phyloP scores from a whole-genome alignment of 2,888 invertebrate genomes.

The Coenonympha arcania region DNA sequence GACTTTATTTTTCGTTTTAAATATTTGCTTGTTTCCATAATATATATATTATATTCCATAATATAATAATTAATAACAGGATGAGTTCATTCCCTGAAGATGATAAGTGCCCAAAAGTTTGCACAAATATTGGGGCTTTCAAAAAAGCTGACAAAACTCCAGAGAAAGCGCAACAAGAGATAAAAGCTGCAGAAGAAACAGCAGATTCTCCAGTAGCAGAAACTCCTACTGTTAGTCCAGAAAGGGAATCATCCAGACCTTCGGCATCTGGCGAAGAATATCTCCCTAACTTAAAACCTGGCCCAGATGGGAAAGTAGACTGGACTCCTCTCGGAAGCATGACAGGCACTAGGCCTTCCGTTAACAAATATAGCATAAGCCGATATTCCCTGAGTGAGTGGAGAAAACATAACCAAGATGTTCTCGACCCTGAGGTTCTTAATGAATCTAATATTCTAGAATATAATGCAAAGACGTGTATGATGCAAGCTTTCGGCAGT shows the following conservation, averaged over 20 bases:
- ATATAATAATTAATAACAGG: neutral
- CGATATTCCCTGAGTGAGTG: conserved; percentile 83
- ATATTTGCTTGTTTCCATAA: too few relatives aligned
- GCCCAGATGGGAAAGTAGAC: conserved; percentile 81
- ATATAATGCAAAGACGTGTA: conserved; percentile 77
- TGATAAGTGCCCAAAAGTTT: conserved; percentile 51
- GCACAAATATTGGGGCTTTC: conserved; percentile 55
- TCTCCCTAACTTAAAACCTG: conserved; percentile 68
- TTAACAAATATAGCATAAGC: conserved; percentile 83
- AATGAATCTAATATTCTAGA: conserved; percentile 74
- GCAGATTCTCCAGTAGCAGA: conserved; percentile 29
- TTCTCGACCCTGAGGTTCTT: conserved; percentile 66
- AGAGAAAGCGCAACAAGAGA: conserved; percentile 33
- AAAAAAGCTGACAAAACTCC: conserved; percentile 48
- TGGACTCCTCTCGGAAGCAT: conserved; percentile 80
- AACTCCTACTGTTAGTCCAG: conserved; percentile 13
- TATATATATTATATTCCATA: neutral
- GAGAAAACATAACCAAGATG: conserved; percentile 75
- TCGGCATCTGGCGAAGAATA: conserved; percentile 38
- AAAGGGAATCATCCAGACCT: conserved; percentile 28
- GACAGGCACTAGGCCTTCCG: conserved; percentile 82
- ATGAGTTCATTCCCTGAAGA: conserved; percentile 48
- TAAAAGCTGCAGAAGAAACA: conserved; percentile 27
- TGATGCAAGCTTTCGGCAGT: conserved; percentile 77
- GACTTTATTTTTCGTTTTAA: too few relatives aligned